Conservation (phyloP, 2,113 vertebrate genomes). For the Callipepla squamata region DNA sequence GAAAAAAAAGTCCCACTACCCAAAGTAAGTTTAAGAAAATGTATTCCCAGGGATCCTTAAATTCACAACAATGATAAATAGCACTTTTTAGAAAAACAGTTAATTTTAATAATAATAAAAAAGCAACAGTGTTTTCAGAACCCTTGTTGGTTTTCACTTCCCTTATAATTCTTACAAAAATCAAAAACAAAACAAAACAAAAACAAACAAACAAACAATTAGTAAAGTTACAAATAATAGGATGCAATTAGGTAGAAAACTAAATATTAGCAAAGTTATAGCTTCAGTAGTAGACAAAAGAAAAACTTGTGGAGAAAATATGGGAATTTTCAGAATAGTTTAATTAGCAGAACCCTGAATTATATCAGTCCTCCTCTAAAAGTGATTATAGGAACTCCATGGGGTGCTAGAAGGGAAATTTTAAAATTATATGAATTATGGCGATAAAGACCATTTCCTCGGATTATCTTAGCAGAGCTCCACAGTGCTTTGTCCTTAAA, state of each 20-base stretch:
- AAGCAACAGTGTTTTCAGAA: fast-evolving
- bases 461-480: not conserved
- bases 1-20: not conserved
- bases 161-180: not conserved
- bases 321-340: not conserved
- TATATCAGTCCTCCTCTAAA: not conserved
- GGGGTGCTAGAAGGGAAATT: not conserved
- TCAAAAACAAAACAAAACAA: not conserved
- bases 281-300: not conserved
- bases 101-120: not conserved
- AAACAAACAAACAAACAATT: not conserved
- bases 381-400: not conserved
- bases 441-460: not conserved
- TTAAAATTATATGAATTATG: not conserved
- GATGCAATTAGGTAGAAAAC: not conserved
- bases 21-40: not conserved
- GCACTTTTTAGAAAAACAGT: not conserved
- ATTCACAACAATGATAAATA: not conserved
- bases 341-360: not conserved
- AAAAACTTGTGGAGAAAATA: not conserved
- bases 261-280: not conserved
- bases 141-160: not conserved
- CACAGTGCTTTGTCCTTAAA: not conserved
- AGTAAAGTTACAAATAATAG: not conserved
- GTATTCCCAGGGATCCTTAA: not conserved